These are phyloP conservation scores for Acromyrmex heyeri DNA, from an alignment of 1,140 invertebrate genomes.

Conservation along the genomic window DNA sequence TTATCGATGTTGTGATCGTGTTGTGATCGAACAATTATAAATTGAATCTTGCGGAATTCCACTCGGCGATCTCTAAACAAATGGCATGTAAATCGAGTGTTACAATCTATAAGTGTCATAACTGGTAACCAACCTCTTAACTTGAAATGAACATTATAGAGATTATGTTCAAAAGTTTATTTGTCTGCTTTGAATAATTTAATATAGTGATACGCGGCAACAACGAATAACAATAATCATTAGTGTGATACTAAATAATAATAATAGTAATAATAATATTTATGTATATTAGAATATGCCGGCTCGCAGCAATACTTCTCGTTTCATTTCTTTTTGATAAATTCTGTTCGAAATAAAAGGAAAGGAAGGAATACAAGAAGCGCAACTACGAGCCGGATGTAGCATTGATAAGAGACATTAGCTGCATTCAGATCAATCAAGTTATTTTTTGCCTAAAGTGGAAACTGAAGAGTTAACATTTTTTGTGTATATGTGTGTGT, in stretches of 20 bases:
- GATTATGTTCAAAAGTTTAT: slow-evolving; percentile 8
- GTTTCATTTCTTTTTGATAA: not conserved
- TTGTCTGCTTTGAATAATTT: slow-evolving; percentile 27
- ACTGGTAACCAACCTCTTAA: slow-evolving; percentile 29
- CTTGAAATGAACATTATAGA: not conserved
- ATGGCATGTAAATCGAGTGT: slow-evolving; percentile 47
- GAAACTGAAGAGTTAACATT: no score
- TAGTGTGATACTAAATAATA: not conserved
- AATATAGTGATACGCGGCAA: not conserved
- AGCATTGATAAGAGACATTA: not conserved
- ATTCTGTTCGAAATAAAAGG: not conserved
- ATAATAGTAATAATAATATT: not conserved
- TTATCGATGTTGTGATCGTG: not conserved
- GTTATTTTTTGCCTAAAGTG: no score
- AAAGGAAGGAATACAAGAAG: not conserved
- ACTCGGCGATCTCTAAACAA: not conserved
- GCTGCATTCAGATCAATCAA: no score
- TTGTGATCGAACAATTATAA: slow-evolving; percentile 1
- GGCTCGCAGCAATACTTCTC: not conserved
- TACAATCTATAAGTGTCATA: slow-evolving; percentile 5
- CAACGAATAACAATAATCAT: not conserved
- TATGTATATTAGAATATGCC: not conserved
- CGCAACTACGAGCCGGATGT: not conserved
- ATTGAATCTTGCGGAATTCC: not conserved
- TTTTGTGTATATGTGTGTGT: no score